Evolutionary conservation across 2,113 vertebrate genomes (phyloP), one percentile per base, ranked within the genome.

Genomic region (Pachycephala philippinensis): DNA sequence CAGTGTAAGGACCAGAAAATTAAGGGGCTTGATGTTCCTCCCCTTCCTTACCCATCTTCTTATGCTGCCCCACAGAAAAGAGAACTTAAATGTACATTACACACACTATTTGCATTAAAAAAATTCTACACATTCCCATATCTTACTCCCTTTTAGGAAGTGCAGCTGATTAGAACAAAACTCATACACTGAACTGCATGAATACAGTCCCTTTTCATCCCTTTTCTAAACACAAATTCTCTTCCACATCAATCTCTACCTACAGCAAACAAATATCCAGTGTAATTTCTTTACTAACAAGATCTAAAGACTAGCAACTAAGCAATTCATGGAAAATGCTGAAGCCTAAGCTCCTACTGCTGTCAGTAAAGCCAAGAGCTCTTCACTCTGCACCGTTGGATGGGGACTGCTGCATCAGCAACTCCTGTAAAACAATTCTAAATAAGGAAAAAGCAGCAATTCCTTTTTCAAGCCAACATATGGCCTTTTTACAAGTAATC

Each of bases 371-470:
- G 59, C 66, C 87, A 90, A 84, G 75, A 92, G 75, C 79, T 93
- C 90, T 49, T 83, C 65, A 11, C 72, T 35, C 82, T 12, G 23
- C 45, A 44, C 53, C 0, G 0, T 7, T 26, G 59, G 52, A 72
- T 44, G 54, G 44, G 37, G 31, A 75, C 7, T 85, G 95, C 92
- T 92, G 82, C 75, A 64, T 39, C 85, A 91, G 84, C 70, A 82
- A 30, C 80, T 91, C 49, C 63, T 72, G 59, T 11, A 6, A 53
- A 87, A 47, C 87, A 76, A 76, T 35, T 89, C 93, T 91, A 96
- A 87, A 94, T 76, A 95, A 94, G 87, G 94, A 60, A 61, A 86
- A 78, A 82, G 57, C 10, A 94, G 70, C 45, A 68, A 83, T 65
- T 94, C 61, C 81, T 87, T 89, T 82, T 50, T 28, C 66, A 45